Conservation (phyloP, 2,113 vertebrate species). For the Dunckerocampus dactyliophorus region DNA sequence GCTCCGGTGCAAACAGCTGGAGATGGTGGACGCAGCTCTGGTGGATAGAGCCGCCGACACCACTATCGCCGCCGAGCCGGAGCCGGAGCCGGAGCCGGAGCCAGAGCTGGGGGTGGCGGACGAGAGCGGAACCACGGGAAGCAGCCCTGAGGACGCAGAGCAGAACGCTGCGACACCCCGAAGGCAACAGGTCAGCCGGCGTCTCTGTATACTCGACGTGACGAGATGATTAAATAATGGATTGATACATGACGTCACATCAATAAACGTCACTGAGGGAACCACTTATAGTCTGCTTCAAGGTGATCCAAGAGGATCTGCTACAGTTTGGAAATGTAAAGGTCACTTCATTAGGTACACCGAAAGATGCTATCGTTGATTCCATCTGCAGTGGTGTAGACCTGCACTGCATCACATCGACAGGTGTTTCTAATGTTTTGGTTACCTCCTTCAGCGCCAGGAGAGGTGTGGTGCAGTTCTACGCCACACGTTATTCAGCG, state of each 20-base stretch:
- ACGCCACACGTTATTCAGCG: too few species aligned
- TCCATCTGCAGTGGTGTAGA: too few species aligned
- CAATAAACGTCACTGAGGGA: too few species aligned
- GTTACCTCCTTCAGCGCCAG: too few species aligned
- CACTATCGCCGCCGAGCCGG: slow-evolving; percentile 2
- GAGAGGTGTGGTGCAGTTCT: too few species aligned
- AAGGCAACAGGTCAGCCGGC: slow-evolving; percentile 78
- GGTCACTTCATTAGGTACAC: too few species aligned
- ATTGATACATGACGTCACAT: not conserved
- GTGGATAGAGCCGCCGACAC: slow-evolving; percentile 32
- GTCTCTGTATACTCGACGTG: slow-evolving; percentile 27
- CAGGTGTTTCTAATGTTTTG: too few species aligned
- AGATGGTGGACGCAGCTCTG: slow-evolving; percentile 69
- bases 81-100: slow-evolving; percentile 25
- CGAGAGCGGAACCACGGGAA: slow-evolving; percentile 37
- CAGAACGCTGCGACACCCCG: slow-evolving; percentile 63
- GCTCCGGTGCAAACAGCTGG: slow-evolving; percentile 71
- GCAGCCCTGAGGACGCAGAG: slow-evolving; percentile 41
- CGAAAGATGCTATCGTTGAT: too few species aligned
- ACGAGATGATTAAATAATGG: slow-evolving; percentile 55
- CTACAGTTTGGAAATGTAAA: too few species aligned
- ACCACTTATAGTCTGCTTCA: too few species aligned
- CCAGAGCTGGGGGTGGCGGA: slow-evolving; percentile 12
- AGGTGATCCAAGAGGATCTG: not conserved
- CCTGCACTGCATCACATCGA: too few species aligned